Evolutionary conservation across 2,888 invertebrate genomes (phyloP).

Genomic region (Tortricodes alternella): DNA sequence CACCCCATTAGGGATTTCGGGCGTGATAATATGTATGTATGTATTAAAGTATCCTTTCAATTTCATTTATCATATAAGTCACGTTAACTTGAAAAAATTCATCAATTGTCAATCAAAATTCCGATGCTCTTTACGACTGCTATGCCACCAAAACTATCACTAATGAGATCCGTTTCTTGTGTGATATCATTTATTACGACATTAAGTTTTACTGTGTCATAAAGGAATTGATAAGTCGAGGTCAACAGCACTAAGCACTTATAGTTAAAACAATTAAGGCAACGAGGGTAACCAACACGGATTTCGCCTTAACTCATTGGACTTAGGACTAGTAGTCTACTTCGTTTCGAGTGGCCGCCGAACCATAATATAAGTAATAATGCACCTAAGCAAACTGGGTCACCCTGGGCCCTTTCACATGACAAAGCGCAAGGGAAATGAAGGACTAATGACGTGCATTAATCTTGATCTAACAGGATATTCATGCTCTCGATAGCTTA

Average conservation of each 20-base stretch:
- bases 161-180: constrained; percentile 9
- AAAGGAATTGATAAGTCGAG: constrained; percentile 35
- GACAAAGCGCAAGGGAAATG: constrained; percentile 21
- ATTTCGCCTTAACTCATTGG: constrained; percentile 38
- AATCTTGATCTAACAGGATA: constrained; percentile 11
- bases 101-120: neutral
- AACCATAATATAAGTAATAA: constrained; percentile 10
- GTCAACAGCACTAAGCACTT: constrained; percentile 46
- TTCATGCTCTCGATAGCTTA: neutral
- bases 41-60: too few species aligned
- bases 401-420: constrained; percentile 16
- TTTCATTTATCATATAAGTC: too few species aligned
- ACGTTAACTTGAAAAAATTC: too few species aligned
- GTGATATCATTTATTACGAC: constrained; percentile 20
- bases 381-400: constrained; percentile 20
- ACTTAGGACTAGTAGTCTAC: constrained; percentile 7
- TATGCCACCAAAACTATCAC: constrained; percentile 2
- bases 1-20: too few species aligned
- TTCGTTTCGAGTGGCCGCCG: neutral
- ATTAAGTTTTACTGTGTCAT: constrained; percentile 22
- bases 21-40: too few species aligned
- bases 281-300: constrained; percentile 47
- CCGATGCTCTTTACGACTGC: constrained; percentile 3
- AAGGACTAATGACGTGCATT: constrained; percentile 27
- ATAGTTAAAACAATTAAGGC: constrained; percentile 58